phyloP scores from a whole-genome alignment of 2,888 invertebrate species.

The Steinernema scapterisci region DNA sequence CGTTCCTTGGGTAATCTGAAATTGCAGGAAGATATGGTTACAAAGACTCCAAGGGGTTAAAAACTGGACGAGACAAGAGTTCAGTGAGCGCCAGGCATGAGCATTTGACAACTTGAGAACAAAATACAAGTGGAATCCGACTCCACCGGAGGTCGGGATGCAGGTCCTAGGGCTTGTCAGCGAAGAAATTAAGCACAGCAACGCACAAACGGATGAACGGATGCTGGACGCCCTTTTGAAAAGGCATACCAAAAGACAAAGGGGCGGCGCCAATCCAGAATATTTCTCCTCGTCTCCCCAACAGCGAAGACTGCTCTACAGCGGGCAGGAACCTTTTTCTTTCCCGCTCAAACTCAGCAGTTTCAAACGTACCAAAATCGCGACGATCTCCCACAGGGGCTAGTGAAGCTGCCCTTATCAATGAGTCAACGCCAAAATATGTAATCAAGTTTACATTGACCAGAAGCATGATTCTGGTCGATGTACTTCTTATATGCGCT shows the following conservation, averaged over 20 bases:
- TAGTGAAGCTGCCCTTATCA: background rate
- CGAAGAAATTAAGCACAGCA: background rate
- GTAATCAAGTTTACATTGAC: background rate
- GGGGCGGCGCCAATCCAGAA: conserved; percentile 26
- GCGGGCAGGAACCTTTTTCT: no score
- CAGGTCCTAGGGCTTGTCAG: background rate
- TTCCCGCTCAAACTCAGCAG: no score
- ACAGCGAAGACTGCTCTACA: background rate
- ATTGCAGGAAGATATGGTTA: background rate
- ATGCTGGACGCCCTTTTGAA: conserved; percentile 16
- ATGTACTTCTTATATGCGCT: background rate
- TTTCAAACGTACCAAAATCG: no score
- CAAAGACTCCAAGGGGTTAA: no score
- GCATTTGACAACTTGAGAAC: no score
- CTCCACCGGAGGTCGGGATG: no score
- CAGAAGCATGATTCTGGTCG: background rate
- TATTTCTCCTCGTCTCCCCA: conserved; percentile 13
- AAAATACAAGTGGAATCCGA: no score
- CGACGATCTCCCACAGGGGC: no score
- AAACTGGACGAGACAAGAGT: no score
- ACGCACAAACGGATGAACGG: background rate
- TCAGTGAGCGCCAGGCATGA: no score
- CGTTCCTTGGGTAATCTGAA: conserved; percentile 15
- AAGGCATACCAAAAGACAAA: conserved; percentile 27
- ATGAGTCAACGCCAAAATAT: background rate